Evolutionary conservation across 2,797 vertebrate species (phyloP).

Genomic region (Fratercula arctica): DNA sequence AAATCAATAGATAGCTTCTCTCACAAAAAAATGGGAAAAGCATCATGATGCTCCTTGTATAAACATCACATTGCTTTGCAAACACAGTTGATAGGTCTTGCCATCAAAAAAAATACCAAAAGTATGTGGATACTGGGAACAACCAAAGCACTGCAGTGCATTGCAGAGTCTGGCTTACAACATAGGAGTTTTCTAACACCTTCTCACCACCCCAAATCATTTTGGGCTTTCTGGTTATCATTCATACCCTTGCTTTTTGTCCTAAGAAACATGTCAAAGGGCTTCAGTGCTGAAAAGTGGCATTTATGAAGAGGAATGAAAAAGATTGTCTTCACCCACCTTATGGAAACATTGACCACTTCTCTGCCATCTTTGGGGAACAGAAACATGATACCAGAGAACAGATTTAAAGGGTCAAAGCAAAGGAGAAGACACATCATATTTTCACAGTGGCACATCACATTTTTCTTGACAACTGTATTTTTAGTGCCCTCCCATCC

Average conservation of each 20-base stretch:
- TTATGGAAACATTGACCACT: background rate
- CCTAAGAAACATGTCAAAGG: background rate
- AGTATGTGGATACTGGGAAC: background rate
- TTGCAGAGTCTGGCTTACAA: background rate
- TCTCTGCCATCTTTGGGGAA: background rate
- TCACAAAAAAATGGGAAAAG: background rate
- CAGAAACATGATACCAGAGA: background rate
- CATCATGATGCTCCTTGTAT: accelerated
- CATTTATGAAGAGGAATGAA: background rate
- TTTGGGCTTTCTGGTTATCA: background rate
- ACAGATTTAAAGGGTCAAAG: background rate
- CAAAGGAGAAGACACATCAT: background rate
- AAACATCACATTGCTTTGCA: background rate
- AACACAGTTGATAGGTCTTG: background rate
- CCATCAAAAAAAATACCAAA: background rate
- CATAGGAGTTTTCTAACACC: background rate
- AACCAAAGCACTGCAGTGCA: background rate
- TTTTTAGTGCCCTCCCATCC: background rate
- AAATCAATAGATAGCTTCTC: background rate
- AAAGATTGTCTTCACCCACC: background rate
- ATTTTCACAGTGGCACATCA: background rate
- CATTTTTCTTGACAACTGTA: background rate
- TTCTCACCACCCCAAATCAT: background rate
- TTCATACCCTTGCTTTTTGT: background rate
- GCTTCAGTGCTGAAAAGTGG: background rate